These are phyloP conservation scores for Cancer borealis DNA, from an alignment of 2,888 invertebrate genomes.

Conservation along the genomic window DNA sequence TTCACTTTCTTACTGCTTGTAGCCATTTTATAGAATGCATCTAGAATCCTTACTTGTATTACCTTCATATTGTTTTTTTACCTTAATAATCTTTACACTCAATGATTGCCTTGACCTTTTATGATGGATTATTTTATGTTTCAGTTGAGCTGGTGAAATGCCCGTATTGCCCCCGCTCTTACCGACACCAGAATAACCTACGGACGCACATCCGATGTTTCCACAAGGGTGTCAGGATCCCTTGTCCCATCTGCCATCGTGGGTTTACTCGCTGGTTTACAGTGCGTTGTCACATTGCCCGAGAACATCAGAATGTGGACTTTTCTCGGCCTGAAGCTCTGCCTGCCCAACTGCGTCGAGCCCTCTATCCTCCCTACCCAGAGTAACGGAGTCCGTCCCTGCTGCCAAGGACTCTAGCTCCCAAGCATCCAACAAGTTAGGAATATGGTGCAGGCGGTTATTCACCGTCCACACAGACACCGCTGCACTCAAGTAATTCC, in stretches of 20 bases:
- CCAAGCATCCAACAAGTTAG: conserved; percentile 39
- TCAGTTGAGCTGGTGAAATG: conserved; percentile 77
- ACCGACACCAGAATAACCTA: conserved; percentile 77
- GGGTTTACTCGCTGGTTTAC: conserved; percentile 77
- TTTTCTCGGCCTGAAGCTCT: conserved; percentile 75
- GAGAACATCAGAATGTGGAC: conserved; percentile 77
- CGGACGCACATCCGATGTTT: conserved; percentile 77
- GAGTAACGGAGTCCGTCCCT: conserved; percentile 69
- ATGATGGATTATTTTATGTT: conserved; percentile 14
- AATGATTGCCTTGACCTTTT: background rate
- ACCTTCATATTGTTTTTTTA: conserved; percentile 3
- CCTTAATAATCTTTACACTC: background rate
- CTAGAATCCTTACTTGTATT: background rate
- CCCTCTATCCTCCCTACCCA: conserved; percentile 75
- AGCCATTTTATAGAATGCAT: conserved; percentile 41
- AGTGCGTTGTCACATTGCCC: conserved; percentile 76
- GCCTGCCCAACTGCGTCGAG: conserved; percentile 75
- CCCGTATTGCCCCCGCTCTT: conserved; percentile 76
- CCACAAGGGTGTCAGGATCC: conserved; percentile 77
- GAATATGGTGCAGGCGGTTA: conserved; percentile 63
- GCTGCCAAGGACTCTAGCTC: conserved; percentile 51
- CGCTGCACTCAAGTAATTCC: conserved; percentile 50
- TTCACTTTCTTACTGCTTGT: conserved; percentile 35
- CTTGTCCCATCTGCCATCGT: conserved; percentile 77
- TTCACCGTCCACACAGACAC: conserved; percentile 70